Evolutionary conservation across 2,888 invertebrate species (phyloP), one percentile per base, ranked within the genome.

Genomic region (Pimpla rufipes): DNA sequence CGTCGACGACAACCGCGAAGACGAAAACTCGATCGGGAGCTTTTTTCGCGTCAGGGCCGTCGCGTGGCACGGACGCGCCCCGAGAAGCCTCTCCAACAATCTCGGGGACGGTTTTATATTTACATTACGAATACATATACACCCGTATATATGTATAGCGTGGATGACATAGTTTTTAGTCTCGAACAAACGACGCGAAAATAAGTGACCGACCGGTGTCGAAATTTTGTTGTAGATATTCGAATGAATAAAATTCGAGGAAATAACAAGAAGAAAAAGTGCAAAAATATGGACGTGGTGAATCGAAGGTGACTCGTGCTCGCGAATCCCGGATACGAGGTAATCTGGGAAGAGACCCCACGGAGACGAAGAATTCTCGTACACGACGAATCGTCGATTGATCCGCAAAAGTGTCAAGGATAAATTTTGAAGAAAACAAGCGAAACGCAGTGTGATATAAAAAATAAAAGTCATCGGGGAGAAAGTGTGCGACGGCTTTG

Each of bases 1-100:
- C 79, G 64, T 18, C 70, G 80, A 70, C 75, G 75, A 76, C 62
- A 71, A 66, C 76, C 64, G 71, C 83, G 76, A 77, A 76, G 79
- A 83, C 70, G 74, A 79, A 79, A 79, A 57, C 79, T 70, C 78
- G 62, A 73, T 71, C 83, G 73, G 76, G 52, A 76, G 76, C 79
- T 83, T 83, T 83, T 83, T 83, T 83, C 79, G 82, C 82, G 79
- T 75, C 83, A 83, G 83, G 79, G 83, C 79, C 79, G 83, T 80
- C 76, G 83, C 83, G 76, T 77, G 79, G 83, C 79, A 73, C 79
- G 79, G 79, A 83, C 83, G 79, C 75, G 77, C 83, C 83, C 83
- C 83, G 79, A 80, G 67, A 64, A 83, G 73, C 45, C 71, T 79
- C 83, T 71, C 59, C 79, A 77, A 71, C 79, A 57, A 50, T 79